A percentile compares a stretch with the other conserved stretches of the same genome.
phyloP scores from a whole-genome alignment of 2,888 invertebrate genomes.

The Trissoscelio sp. region DNA sequence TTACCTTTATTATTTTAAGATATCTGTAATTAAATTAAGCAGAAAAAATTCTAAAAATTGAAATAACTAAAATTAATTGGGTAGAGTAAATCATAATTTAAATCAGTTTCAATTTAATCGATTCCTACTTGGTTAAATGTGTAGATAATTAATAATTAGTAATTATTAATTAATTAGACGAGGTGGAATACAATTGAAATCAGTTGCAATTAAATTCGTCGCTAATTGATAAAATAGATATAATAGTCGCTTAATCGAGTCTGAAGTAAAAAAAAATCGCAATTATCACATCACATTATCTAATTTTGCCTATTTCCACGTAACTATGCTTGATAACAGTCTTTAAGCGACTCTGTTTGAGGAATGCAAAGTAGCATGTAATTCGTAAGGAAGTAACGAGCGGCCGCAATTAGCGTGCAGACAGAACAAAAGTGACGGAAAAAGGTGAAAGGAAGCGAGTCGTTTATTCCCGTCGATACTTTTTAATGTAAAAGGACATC shows the following conservation, averaged over 20 bases:
- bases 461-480: slow-evolving; percentile 31
- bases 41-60: no score
- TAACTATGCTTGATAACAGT: slow-evolving; percentile 2
- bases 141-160: no score
- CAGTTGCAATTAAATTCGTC: background rate
- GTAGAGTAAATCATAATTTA: no score
- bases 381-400: slow-evolving; percentile 2
- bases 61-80: no score
- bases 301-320: slow-evolving; percentile 3
- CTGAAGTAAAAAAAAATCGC: background rate
- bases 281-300: slow-evolving; percentile 9
- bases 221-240: background rate
- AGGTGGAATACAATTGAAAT: background rate
- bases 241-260: background rate
- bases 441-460: background rate
- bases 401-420: background rate
- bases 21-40: no score
- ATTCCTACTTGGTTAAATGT: no score
- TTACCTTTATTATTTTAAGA: no score
- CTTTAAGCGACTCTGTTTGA: slow-evolving; percentile 4
- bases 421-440: background rate
- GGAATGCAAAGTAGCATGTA: slow-evolving; percentile 21
- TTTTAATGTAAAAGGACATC: slow-evolving; percentile 27
- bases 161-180: no score
- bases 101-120: no score